Evolutionary conservation across 2,888 invertebrate species (phyloP), one percentile per base, ranked within the genome.

Genomic region (Drosophila rellima): DNA sequence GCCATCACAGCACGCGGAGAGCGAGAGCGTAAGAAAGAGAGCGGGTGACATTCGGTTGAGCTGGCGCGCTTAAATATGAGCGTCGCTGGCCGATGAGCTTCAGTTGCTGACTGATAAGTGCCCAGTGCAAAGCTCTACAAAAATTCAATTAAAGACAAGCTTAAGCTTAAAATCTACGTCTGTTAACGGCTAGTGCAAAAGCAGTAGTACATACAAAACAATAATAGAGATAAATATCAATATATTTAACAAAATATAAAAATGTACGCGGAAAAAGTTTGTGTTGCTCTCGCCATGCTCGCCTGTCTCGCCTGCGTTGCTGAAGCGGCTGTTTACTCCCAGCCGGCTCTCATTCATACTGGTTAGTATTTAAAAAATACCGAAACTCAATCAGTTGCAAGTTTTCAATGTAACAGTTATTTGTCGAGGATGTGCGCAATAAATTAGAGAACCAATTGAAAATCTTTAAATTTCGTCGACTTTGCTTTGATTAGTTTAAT

Each of bases 291-390:
- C 68, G 79, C 77, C 70, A 61, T 77, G 66, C 73, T 86, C 57
- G 72, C 82, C 63, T 76, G 91, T 37, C 67, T 82, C n/a, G 62
- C 64, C 71, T 79, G 56, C 59, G 68, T 89, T 47, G 74, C 77
- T 17, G 80, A 91, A 74, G 91, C 89, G 17, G 92, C 92, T 37
- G 86, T 92, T 39, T 92, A 82, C 66, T 86, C 87, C 20, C 91
- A 92, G 70, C 91, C 87, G 17, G 88, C 91, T 42, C 61, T 85
- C n/a, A 73, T 83, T 29, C 85, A 88, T 88, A 84, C 90, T 87
- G 91, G 92, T 92, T 77, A 91, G 91, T 91, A 91, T 80, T 31
- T 15, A 37, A 29, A 11, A 39, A 37, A 13, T 33, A 18, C 8
- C 7, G 1, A 35, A 56, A n/a, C 26, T 33, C n/a, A 20, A 11